phyloP scores from a whole-genome alignment of 2,888 invertebrate species.

The Heliconius cydno region DNA sequence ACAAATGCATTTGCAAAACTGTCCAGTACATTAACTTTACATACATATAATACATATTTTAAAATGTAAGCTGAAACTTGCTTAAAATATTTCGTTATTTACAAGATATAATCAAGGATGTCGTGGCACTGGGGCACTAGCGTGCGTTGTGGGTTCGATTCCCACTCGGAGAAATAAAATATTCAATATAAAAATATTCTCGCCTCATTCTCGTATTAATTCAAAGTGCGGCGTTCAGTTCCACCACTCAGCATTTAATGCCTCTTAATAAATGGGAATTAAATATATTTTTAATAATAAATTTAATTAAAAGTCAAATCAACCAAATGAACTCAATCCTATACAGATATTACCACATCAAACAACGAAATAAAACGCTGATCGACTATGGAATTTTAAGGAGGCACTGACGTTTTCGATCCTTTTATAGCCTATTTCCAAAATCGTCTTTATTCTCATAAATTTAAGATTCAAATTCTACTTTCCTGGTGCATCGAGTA shows the following conservation, averaged over 20 bases:
- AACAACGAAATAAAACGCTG: conserved; percentile 37
- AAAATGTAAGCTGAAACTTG: not conserved
- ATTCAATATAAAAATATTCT: not conserved
- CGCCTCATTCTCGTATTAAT: too few species aligned
- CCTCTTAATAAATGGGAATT: too few species aligned
- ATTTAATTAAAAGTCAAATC: too few species aligned
- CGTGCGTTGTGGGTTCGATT: not conserved
- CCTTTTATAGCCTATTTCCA: not conserved
- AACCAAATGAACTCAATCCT: not conserved
- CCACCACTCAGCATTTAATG: too few species aligned
- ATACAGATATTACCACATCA: conserved; percentile 30
- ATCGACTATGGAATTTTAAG: conserved; percentile 40
- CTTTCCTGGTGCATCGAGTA: conserved; percentile 25
- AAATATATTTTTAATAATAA: too few species aligned
- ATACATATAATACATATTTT: conserved; percentile 4
- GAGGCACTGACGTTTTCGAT: conserved; percentile 30
- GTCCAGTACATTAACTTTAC: conserved; percentile 15
- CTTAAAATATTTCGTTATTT: not conserved
- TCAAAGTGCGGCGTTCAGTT: too few species aligned
- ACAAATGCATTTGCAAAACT: conserved; percentile 47
- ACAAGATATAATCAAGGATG: not conserved
- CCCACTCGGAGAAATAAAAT: not conserved
- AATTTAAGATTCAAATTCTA: conserved; percentile 18
- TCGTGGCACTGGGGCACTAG: not conserved
- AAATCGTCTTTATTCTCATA: not conserved